These are phyloP conservation scores for Actinia equina DNA, from an alignment of 64 coral and sea anemone genomes.

Conservation along the genomic window DNA sequence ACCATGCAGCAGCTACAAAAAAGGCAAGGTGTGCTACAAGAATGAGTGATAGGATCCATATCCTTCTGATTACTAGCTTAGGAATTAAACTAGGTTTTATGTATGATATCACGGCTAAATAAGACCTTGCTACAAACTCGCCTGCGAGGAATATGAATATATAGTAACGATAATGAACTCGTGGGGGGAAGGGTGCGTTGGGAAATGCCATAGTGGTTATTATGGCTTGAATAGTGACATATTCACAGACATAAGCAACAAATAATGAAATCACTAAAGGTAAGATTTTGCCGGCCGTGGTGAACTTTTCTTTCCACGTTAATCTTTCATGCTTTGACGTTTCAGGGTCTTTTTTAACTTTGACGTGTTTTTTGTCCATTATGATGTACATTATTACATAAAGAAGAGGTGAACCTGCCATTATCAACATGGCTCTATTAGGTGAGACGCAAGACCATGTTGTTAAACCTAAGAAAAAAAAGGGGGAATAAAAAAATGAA, in stretches of 20 bases:
- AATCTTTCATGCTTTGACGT: neutral
- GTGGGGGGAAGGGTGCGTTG: constrained; percentile 73
- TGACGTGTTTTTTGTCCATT: constrained; percentile 73
- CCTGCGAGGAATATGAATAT: constrained; percentile 91
- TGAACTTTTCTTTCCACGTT: constrained; percentile 86
- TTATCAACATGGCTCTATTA: constrained; percentile 79
- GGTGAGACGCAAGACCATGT: constrained; percentile 83
- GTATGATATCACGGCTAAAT: constrained; percentile 65
- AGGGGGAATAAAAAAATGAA: neutral
- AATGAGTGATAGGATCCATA: constrained; percentile 71
- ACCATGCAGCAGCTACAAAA: constrained; percentile 78
- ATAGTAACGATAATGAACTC: constrained; percentile 90
- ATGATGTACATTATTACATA: constrained; percentile 74
- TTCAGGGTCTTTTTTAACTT: neutral
- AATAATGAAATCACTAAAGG: constrained; percentile 78
- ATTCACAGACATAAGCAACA: constrained; percentile 79
- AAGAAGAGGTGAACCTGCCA: constrained; percentile 79
- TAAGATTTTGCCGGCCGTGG: constrained; percentile 33
- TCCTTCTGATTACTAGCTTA: constrained; percentile 40
- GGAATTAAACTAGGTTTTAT: constrained; percentile 58
- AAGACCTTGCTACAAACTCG: constrained; percentile 80
- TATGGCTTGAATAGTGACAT: constrained; percentile 81
- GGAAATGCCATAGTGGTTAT: constrained; percentile 97
- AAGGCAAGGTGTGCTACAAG: constrained; percentile 60
- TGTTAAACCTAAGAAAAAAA: constrained; percentile 65